These are phyloP conservation scores for Orientallactaga sibirica DNA, from an alignment of 2,797 vertebrate genomes.

Conservation along the genomic window DNA sequence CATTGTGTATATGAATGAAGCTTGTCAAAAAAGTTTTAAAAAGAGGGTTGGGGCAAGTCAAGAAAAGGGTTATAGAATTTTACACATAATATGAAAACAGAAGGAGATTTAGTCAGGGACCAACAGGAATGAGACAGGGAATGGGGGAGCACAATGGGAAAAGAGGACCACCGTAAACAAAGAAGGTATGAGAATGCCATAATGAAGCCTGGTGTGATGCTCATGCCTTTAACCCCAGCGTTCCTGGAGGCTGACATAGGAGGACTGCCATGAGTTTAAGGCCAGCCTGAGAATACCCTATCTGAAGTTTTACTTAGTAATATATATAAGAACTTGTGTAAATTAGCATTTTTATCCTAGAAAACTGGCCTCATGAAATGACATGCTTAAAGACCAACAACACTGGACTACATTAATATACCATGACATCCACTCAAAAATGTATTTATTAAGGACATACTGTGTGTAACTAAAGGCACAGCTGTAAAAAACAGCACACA, in stretches of 20 bases:
- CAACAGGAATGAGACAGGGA: too few relatives aligned
- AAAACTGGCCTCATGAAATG: neutral
- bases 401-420: neutral
- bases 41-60: too few relatives aligned
- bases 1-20: too few relatives aligned
- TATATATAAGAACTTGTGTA: neutral
- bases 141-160: neutral
- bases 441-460: constrained; percentile 12
- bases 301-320: neutral
- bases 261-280: neutral
- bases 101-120: too few relatives aligned
- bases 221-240: too few relatives aligned
- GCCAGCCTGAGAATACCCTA: neutral
- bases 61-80: too few relatives aligned
- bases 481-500: neutral
- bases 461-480: neutral
- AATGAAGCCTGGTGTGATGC: neutral
- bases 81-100: too few relatives aligned
- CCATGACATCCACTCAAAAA: constrained; percentile 21
- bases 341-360: neutral
- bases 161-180: neutral
- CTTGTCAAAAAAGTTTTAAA: too few relatives aligned
- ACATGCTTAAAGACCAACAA: constrained; percentile 6
- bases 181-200: neutral
- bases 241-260: neutral